phyloP scores from a whole-genome alignment of 2,888 invertebrate genomes.

The Rotaria sp. region DNA sequence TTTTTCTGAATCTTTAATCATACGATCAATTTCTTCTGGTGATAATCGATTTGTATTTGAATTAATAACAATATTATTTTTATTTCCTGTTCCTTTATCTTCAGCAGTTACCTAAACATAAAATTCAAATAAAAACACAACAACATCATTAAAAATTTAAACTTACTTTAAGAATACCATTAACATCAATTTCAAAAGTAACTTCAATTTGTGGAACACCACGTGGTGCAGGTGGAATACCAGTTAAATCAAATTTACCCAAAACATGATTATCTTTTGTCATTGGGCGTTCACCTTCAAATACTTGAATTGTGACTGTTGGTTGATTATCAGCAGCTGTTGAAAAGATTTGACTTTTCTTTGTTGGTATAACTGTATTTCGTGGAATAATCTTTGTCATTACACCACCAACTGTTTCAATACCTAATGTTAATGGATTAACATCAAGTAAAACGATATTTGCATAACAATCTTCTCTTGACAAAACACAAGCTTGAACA shows the following conservation, averaged over 20 bases:
- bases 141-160: no score
- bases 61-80: constrained; percentile 95
- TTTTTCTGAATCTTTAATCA: constrained; percentile 97
- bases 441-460: constrained; percentile 93
- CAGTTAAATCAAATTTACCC: constrained; percentile 94
- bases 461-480: constrained; percentile 88
- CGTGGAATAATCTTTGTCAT: constrained; percentile 96
- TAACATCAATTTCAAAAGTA: constrained; percentile 59
- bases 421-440: constrained; percentile 95
- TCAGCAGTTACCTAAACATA: constrained; percentile 67
- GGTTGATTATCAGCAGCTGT: constrained; percentile 98
- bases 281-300: constrained; percentile 98
- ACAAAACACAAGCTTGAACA: constrained; percentile 93
- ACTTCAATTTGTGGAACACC: constrained; percentile 58
- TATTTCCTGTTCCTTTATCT: constrained; percentile 96
- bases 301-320: constrained; percentile 89
- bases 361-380: constrained; percentile 97
- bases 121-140: no score
- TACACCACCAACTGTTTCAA: constrained; percentile 97
- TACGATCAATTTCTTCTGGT: constrained; percentile 94
- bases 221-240: constrained; percentile 72
- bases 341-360: constrained; percentile 97
- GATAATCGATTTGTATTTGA: constrained; percentile 93
- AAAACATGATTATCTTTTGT: constrained; percentile 97
- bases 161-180: constrained; percentile 52